Base-by-base conservation (phyloP, 2,797 vertebrate species). In the Meda fulgida region DNA sequence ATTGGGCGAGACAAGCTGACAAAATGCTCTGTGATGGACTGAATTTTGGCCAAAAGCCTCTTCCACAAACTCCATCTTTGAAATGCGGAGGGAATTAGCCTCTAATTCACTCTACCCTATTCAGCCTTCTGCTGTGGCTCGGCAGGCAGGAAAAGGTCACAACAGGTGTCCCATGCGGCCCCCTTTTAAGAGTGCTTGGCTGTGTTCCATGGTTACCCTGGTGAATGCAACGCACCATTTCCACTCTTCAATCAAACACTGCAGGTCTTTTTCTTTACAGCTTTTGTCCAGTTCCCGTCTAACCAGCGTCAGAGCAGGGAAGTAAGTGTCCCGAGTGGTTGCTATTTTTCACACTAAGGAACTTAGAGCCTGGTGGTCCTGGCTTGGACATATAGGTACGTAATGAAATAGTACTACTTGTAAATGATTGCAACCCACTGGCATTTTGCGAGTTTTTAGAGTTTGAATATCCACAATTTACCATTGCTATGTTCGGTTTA, bases 201-300 rank as follows among this genome's bases (percentile, higher is more conserved):
- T 91, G 80, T 36, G 84, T 86, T 92, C 91, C 91, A 91, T 85
- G 78, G 90, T 91, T 89, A 92, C 91, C 89, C 92, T 80, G 16
- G 91, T 91, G 91, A 95, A 89, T 85, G 92, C 91, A 91, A 94
- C 90, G 93, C 94, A 93, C 94, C 93, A 93, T 94, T 95, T 95
- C 91, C 92, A 92, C 89, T 91, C 93, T 94, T 90, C 92, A 92
- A 94, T 88, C 87, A 91, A 89, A 90, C 88, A 87, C 92, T 91
- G 88, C 90, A 87, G 88, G 88, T 91, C 89, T 90, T 89, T 91
- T 88, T 87, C 89, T 86, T 86, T 89, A 79, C 87, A 89, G 77
- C 86, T 84, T 86, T 89, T 85, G 86, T 87, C 88, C 66, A 43
- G 71, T 83, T 85, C 31, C 38, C 66, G 46, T 38, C 19, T 51